Evolutionary conservation across 2,888 invertebrate species (phyloP).

Genomic region (Melinaea menophilus): DNA sequence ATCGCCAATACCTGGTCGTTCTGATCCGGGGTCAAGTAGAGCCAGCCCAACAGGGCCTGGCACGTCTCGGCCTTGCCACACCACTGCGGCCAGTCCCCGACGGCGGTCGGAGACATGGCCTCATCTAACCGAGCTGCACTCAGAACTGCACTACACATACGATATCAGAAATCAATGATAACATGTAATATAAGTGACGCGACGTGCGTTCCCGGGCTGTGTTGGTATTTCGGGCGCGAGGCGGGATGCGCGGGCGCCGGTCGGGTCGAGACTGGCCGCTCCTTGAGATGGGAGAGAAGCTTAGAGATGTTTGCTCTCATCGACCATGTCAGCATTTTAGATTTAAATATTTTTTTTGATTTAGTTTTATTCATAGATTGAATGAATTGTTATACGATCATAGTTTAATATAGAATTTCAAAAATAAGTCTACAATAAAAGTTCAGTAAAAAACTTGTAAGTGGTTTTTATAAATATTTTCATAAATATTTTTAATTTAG

Average conservation of each 20-base stretch:
- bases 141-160: conserved; percentile 24
- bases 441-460: background rate
- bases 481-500: too few relatives aligned
- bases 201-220: conserved; percentile 38
- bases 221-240: conserved; percentile 62
- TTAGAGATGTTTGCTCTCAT: conserved; percentile 41
- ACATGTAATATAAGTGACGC: background rate
- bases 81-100: conserved; percentile 69
- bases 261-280: conserved; percentile 62
- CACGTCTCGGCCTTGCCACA: conserved; percentile 63
- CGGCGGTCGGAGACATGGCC: conserved; percentile 68
- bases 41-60: conserved; percentile 68
- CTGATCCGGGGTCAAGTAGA: conserved; percentile 65
- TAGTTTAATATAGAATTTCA: background rate
- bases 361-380: background rate
- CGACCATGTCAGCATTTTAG: background rate
- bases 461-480: too few relatives aligned
- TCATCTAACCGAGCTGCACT: conserved; percentile 43
- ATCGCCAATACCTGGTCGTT: conserved; percentile 61
- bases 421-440: background rate
- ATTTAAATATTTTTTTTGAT: too few relatives aligned
- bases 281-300: conserved; percentile 69
- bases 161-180: conserved; percentile 27
- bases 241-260: conserved; percentile 71
- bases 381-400: background rate